Percentiles rank a stretch among this genome's conserved stretches.
Conservation (phyloP, 1,140 invertebrate genomes). For the Araneus ventricosus region DNA sequence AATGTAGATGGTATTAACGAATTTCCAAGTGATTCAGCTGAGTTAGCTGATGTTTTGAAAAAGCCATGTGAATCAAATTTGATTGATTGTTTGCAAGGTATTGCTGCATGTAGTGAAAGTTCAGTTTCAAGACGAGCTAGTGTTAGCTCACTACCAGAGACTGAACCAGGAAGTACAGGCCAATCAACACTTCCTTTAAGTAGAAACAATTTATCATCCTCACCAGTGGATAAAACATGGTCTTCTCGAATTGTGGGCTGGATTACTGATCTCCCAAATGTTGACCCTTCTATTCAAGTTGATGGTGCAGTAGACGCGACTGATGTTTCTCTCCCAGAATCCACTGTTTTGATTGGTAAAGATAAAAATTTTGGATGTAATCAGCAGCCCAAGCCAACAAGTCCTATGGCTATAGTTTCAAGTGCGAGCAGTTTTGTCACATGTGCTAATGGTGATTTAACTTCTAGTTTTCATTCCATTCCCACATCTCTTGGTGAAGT, state of each 20-base stretch:
- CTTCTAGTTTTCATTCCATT: neutral
- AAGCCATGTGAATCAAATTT: conserved; percentile 28
- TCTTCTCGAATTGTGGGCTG: conserved; percentile 11
- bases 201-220: neutral
- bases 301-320: too few species aligned
- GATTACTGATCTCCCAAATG: conserved; percentile 42
- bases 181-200: neutral
- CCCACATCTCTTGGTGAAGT: neutral
- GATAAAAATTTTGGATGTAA: neutral
- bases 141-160: neutral
- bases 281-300: neutral
- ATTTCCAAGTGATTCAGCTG: conserved; percentile 18
- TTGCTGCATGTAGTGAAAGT: neutral
- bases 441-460: neutral
- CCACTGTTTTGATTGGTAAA: neutral
- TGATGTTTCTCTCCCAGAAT: neutral
- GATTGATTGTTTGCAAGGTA: conserved; percentile 32
- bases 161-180: neutral
- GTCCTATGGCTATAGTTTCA: neutral
- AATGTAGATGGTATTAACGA: neutral
- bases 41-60: conserved; percentile 21
- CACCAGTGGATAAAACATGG: neutral
- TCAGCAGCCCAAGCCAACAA: neutral
- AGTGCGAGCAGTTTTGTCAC: neutral
- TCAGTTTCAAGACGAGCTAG: neutral